Evolutionary conservation across 2,797 vertebrate species (phyloP).

Genomic region (Pogoniulus pusillus): DNA sequence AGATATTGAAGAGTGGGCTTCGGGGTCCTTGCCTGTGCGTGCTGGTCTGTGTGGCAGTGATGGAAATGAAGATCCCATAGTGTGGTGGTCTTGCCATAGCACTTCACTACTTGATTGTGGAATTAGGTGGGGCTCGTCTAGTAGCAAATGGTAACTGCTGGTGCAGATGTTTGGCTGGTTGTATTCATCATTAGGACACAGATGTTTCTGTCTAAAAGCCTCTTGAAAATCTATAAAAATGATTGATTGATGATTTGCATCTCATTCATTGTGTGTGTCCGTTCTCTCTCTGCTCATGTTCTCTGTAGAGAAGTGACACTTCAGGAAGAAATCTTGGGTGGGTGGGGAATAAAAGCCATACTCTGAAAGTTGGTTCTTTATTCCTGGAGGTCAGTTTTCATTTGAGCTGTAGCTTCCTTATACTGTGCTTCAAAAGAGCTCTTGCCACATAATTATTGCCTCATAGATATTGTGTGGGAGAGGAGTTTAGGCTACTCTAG

Average conservation of each 20-base stretch:
- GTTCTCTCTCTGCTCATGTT: neutral
- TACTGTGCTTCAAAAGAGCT: neutral
- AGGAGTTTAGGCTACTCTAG: neutral
- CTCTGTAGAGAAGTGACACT: neutral
- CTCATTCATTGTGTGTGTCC: neutral
- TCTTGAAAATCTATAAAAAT: neutral
- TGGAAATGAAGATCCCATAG: neutral
- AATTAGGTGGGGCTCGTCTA: neutral
- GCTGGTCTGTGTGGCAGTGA: neutral
- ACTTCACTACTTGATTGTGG: neutral
- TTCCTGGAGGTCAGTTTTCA: neutral
- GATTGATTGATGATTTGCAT: neutral
- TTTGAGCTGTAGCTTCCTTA: neutral
- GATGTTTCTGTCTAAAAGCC: neutral
- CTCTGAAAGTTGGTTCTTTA: neutral
- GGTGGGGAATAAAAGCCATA: accelerated
- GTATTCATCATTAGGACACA: neutral
- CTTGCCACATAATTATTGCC: neutral
- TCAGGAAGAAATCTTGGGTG: neutral
- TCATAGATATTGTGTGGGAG: neutral
- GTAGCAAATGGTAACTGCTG: neutral
- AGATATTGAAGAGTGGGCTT: conserved; percentile 30
- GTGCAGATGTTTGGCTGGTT: neutral
- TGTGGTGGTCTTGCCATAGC: neutral
- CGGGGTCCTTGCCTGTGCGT: conserved; percentile 7